Evolutionary conservation across 1,140 invertebrate genomes (phyloP).

Genomic region (Cotesia glomerata): DNA sequence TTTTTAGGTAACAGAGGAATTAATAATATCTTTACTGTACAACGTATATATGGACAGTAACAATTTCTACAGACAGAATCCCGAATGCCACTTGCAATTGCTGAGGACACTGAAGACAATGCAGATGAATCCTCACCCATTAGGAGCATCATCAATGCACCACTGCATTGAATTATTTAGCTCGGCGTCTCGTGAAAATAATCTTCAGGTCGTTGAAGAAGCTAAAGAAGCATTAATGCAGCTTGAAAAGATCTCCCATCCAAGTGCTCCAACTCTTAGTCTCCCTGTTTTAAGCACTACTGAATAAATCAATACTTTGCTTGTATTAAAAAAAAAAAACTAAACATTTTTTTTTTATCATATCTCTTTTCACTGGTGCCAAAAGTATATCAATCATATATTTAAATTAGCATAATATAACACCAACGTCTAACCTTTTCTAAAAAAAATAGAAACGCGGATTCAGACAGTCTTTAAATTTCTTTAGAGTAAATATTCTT

Average conservation of each 20-base stretch:
- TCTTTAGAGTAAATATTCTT: too few relatives aligned
- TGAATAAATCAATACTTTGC: too few relatives aligned
- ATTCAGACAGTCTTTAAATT: too few relatives aligned
- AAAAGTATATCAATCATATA: too few relatives aligned
- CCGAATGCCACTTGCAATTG: slow-evolving; percentile 46
- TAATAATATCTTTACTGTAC: slow-evolving; percentile 40
- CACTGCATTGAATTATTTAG: slow-evolving; percentile 48
- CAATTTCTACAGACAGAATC: slow-evolving; percentile 42
- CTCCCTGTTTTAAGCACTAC: slow-evolving; percentile 17
- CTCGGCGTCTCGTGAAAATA: slow-evolving; percentile 44
- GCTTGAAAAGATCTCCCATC: slow-evolving; percentile 52
- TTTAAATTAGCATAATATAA: too few relatives aligned
- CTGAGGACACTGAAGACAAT: slow-evolving; percentile 42
- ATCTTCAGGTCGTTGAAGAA: slow-evolving; percentile 42
- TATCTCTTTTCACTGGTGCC: too few relatives aligned
- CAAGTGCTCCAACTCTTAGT: slow-evolving; percentile 43
- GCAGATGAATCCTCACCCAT: slow-evolving; percentile 46
- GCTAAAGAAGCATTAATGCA: slow-evolving; percentile 39
- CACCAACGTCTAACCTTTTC: too few relatives aligned
- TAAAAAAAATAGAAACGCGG: too few relatives aligned
- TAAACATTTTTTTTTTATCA: too few relatives aligned
- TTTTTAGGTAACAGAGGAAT: slow-evolving; percentile 44
- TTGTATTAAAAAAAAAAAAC: too few relatives aligned
- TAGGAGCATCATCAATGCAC: slow-evolving; percentile 38
- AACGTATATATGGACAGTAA: slow-evolving; percentile 42